Conservation (phyloP, 2,888 invertebrate genomes). For the Phania funesta region DNA sequence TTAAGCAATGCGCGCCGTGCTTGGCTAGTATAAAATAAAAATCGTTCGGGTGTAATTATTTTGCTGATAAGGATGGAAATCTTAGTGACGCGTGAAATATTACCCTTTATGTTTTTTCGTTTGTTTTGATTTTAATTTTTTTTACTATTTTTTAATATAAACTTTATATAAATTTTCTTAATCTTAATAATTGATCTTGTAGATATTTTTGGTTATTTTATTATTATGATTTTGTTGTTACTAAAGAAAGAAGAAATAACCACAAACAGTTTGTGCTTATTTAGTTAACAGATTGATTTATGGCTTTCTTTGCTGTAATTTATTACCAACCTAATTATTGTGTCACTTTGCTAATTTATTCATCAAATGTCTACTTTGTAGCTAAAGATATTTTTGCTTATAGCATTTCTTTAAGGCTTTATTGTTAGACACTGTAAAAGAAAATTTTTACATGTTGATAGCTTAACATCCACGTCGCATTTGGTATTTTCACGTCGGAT, state of each 20-base stretch:
- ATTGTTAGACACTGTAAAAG: constrained; percentile 36
- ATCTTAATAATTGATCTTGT: constrained; percentile 49
- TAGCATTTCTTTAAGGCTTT: neutral
- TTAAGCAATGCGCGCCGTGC: no score
- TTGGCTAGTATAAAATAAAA: no score
- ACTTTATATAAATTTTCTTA: constrained; percentile 30
- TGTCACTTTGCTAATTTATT: constrained; percentile 67
- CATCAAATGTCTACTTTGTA: constrained; percentile 62
- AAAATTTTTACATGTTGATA: constrained; percentile 1
- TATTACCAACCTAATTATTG: constrained; percentile 67
- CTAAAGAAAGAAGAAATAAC: constrained; percentile 11
- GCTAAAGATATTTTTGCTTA: constrained; percentile 38
- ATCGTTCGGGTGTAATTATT: no score
- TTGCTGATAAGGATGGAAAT: no score
- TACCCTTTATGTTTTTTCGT: neutral
- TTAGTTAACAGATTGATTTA: constrained; percentile 61
- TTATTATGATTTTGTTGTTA: neutral
- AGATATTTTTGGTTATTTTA: constrained; percentile 11
- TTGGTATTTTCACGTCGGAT: no score
- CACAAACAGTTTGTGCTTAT: constrained; percentile 42
- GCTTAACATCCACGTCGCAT: constrained; percentile 13
- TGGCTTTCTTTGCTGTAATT: constrained; percentile 58
- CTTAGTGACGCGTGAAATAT: no score
- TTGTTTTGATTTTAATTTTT: neutral
- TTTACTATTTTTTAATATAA: neutral